Evolutionary conservation across 2,113 vertebrate genomes (phyloP).

Genomic region (Osmerus eperlanus): DNA sequence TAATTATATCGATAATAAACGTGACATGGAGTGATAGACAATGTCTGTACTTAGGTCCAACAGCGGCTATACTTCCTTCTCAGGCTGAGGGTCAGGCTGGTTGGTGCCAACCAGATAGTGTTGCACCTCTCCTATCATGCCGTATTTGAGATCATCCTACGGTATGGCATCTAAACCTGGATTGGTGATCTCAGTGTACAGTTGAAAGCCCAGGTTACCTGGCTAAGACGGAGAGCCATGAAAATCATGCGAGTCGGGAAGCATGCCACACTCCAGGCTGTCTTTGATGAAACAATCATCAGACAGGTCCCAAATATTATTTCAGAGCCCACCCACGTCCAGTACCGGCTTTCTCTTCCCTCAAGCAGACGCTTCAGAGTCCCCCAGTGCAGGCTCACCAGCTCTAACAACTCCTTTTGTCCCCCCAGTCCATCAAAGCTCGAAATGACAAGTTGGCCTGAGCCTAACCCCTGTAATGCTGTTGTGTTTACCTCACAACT

Average conservation of each 20-base stretch:
- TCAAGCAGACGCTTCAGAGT: not conserved
- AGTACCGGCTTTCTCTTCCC: conserved; percentile 1
- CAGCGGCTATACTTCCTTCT: conserved; percentile 5
- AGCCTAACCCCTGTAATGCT: too few relatives aligned
- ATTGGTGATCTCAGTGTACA: not conserved
- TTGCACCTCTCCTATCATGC: not conserved
- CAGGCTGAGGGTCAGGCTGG: conserved; percentile 1
- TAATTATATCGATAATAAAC: too few relatives aligned
- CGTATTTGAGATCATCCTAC: not conserved
- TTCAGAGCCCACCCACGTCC: conserved; percentile 6
- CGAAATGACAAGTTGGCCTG: not conserved
- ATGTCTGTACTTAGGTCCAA: not conserved
- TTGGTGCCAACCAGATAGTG: conserved; percentile 6
- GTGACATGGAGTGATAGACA: not conserved
- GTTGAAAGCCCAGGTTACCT: conserved; percentile 4
- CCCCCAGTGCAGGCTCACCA: not conserved
- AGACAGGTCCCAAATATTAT: not conserved
- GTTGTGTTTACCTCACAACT: too few relatives aligned
- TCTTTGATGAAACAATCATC: not conserved
- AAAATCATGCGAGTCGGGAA: not conserved
- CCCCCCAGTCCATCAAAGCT: not conserved
- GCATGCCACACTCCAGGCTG: not conserved
- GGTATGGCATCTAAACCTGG: not conserved
- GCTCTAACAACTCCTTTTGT: not conserved
- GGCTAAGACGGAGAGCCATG: conserved; percentile 4